Conservation (phyloP, 2,888 invertebrate genomes). For the Caenorhabditis afra region DNA sequence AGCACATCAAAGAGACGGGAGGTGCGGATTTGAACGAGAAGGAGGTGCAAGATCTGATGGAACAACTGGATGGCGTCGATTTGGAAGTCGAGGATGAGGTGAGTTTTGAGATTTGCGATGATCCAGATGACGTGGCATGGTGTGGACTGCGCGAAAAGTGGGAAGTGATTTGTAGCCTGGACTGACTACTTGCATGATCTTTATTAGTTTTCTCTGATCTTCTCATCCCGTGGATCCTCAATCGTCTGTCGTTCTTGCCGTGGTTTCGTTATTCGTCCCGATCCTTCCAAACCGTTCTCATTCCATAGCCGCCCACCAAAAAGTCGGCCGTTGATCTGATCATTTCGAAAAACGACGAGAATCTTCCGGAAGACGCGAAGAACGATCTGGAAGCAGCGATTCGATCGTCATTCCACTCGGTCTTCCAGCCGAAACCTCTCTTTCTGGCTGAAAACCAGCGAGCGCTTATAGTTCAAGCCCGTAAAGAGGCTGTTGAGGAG, state of each 20-base stretch:
- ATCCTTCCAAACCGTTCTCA: not conserved
- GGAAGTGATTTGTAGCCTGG: too few relatives aligned
- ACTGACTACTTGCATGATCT: not conserved
- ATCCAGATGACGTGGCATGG: constrained; percentile 34
- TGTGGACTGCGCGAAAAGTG: constrained; percentile 1
- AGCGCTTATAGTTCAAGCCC: constrained; percentile 16
- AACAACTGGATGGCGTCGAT: constrained; percentile 38
- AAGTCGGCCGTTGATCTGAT: constrained; percentile 4
- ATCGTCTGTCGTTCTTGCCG: not conserved
- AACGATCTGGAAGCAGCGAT: constrained; percentile 37
- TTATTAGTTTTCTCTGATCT: too few relatives aligned
- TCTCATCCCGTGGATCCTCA: too few relatives aligned
- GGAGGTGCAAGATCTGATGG: constrained; percentile 44
- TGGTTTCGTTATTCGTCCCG: not conserved
- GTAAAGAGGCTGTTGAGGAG: constrained; percentile 20
- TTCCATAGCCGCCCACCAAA: constrained; percentile 1
- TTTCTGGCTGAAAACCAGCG: constrained; percentile 6
- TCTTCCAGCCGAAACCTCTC: constrained; percentile 21
- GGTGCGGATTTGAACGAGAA: constrained; percentile 54
- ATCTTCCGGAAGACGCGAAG: constrained; percentile 8
- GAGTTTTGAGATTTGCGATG: not conserved
- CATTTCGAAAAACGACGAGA: constrained; percentile 6
- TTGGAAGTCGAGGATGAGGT: constrained; percentile 23
- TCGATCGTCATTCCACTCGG: constrained; percentile 31
- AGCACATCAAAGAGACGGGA: constrained; percentile 62